Percentiles rank a stretch among this genome's conserved stretches.
Evolutionary conservation across 1,140 invertebrate genomes (phyloP).

Genomic region (Temnothorax nylanderi): DNA sequence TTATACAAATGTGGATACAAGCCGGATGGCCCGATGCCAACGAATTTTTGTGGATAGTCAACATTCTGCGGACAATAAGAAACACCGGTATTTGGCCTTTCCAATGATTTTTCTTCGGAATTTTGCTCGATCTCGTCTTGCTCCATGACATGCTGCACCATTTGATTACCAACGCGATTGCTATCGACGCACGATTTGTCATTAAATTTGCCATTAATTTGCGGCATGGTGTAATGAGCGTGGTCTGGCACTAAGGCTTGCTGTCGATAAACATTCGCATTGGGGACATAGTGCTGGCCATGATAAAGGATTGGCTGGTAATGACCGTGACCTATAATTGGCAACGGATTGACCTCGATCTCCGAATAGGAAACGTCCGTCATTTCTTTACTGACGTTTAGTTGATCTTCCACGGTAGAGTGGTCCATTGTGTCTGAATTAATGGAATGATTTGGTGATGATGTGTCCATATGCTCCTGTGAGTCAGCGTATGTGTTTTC

Average conservation of each 20-base stretch:
- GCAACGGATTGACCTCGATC: constrained; percentile 70
- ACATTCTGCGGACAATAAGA: constrained; percentile 74
- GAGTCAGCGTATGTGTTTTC: constrained; percentile 83
- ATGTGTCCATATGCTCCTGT: constrained; percentile 83
- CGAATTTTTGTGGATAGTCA: constrained; percentile 76
- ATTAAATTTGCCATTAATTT: constrained; percentile 58
- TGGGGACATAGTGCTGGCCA: constrained; percentile 74
- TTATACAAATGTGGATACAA: constrained; percentile 84
- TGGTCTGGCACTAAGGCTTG: constrained; percentile 78
- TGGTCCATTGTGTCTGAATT: constrained; percentile 81
- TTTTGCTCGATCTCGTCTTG: constrained; percentile 60
- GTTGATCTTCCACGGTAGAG: constrained; percentile 69
- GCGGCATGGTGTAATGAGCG: constrained; percentile 72
- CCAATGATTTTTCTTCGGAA: constrained; percentile 61
- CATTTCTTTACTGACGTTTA: constrained; percentile 74
- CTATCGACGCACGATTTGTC: constrained; percentile 45
- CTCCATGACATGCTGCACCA: constrained; percentile 33
- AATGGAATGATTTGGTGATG: constrained; percentile 83
- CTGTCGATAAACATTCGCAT: constrained; percentile 78
- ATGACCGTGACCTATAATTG: constrained; percentile 74
- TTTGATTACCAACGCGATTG: constrained; percentile 26
- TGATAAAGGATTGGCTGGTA: constrained; percentile 81
- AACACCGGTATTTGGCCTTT: constrained; percentile 59
- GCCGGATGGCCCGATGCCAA: constrained; percentile 75
- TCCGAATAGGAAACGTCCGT: constrained; percentile 70